Evolutionary conservation across 37 sponge, comb jelly and placozoan genomes (phyloP).

Genomic region (Tethya wilhelma): DNA sequence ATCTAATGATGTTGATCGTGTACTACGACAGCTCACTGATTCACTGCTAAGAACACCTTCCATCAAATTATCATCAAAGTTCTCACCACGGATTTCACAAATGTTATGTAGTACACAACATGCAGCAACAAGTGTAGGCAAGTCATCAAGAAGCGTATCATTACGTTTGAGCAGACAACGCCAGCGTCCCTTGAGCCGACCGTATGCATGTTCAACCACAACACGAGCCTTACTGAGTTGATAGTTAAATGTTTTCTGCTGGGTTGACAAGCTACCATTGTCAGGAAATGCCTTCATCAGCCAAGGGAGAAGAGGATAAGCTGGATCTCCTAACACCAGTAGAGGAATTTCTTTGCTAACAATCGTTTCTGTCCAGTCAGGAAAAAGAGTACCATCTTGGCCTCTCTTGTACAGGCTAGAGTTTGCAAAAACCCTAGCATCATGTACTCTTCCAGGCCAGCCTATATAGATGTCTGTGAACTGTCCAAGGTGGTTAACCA

Average conservation of each 20-base stretch:
- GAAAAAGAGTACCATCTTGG: not conserved
- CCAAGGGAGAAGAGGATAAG: conserved; percentile 56
- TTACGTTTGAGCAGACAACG: conserved; percentile 31
- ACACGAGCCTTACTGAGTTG: conserved; percentile 2
- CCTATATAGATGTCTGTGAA: conserved; percentile 29
- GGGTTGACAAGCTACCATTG: conserved; percentile 1
- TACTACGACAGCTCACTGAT: too few species aligned
- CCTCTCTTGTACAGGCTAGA: conserved; percentile 18
- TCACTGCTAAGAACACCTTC: too few species aligned
- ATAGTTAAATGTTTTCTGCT: conserved; percentile 43
- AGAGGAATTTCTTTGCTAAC: conserved; percentile 11
- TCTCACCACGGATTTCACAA: too few species aligned
- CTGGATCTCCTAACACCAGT: conserved; percentile 45
- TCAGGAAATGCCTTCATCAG: conserved; percentile 47
- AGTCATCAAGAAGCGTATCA: not conserved
- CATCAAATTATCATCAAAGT: too few species aligned
- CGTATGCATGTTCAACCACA: conserved; percentile 43
- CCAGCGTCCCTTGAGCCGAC: conserved; percentile 50
- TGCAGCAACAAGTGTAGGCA: conserved; percentile 29
- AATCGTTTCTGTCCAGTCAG: not conserved
- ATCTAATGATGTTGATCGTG: too few species aligned
- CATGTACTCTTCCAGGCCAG: conserved; percentile 59
- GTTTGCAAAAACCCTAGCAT: conserved; percentile 49
- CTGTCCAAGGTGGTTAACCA: too few species aligned
- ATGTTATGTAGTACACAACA: conserved; percentile 45